Evolutionary conservation across 2,888 invertebrate species (phyloP).

Genomic region (Sinotaia quadrata): DNA sequence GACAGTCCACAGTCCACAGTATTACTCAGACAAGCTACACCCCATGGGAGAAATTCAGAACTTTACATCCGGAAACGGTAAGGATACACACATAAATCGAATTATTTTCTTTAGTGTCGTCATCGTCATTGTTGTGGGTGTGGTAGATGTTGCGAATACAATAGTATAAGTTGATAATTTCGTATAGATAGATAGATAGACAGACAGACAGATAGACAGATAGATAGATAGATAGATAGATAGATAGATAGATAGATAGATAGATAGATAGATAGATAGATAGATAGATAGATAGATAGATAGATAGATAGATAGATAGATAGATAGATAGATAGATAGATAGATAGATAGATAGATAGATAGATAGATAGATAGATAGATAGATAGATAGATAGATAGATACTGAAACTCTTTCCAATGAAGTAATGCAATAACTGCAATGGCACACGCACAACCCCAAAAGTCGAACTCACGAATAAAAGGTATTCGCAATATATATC

Average conservation of each 20-base stretch:
- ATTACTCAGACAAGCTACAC: conserved; percentile 60
- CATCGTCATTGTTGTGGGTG: neutral
- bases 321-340: conserved; percentile 18
- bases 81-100: conserved; percentile 21
- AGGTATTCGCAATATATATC: too few species aligned
- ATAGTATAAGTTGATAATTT: neutral
- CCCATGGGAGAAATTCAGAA: conserved; percentile 53
- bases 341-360: conserved; percentile 16
- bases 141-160: neutral
- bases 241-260: neutral
- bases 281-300: conserved; percentile 10
- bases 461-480: too few species aligned
- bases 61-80: conserved; percentile 54
- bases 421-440: too few species aligned
- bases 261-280: conserved; percentile 9
- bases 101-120: neutral
- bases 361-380: conserved; percentile 11
- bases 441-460: too few species aligned
- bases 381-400: conserved; percentile 10
- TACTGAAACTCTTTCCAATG: neutral
- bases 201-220: neutral
- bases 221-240: neutral
- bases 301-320: conserved; percentile 19
- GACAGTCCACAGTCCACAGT: conserved; percentile 66
- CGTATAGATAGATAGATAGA: neutral